Evolutionary conservation across 2,113 vertebrate species (phyloP), one percentile per base, ranked within the genome.

Genomic region (Nothobranchius kuhntae): DNA sequence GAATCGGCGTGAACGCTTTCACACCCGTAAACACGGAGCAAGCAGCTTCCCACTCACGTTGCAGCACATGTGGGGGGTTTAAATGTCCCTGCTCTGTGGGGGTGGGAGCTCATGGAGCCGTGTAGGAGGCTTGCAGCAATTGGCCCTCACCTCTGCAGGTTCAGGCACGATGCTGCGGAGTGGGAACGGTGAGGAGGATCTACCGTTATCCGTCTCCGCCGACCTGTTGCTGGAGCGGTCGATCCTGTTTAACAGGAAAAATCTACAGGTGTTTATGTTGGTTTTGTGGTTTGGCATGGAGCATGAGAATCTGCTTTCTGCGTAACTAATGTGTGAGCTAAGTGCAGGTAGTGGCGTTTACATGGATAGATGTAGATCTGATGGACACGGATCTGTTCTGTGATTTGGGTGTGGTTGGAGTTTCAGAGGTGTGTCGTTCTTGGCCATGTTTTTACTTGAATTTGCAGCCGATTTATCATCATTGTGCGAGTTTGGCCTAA

Each of bases 141-240:
- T 67, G 76, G 61, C 68, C 61, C 58, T 84, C 73, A 71, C 55
- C 65, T 75, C 54, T 75, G 75, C 89, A 88, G 79, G 88, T 85
- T 78, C 55, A 77, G 85, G 80, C 88, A 86, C 70, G 71, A 54
- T 60, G 63, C 67, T 24, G 57, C 24, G 9, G 15, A 75, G 83
- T 89, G 87, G 88, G 85, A 90, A 89, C 0, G 54, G 65, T 68
- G 65, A 35, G 53, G 68, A 81, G 53, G 42, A 77, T 77, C 58
- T 60, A 61, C 82, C 71, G 82, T 86, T 86, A 84, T 73, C 13
- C 1, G 13, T 73, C 45, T 72, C 60, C 14, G 60, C 30, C 26
- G 57, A 79, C 84, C 53, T 75, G 78, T 65, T 71, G 71, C 76
- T 64, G 13, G 44, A 63, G 78, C 71, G 13, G 84, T 73, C 26